phyloP scores from a whole-genome alignment of 2,797 vertebrate species.

The Poeciliopsis turneri region DNA sequence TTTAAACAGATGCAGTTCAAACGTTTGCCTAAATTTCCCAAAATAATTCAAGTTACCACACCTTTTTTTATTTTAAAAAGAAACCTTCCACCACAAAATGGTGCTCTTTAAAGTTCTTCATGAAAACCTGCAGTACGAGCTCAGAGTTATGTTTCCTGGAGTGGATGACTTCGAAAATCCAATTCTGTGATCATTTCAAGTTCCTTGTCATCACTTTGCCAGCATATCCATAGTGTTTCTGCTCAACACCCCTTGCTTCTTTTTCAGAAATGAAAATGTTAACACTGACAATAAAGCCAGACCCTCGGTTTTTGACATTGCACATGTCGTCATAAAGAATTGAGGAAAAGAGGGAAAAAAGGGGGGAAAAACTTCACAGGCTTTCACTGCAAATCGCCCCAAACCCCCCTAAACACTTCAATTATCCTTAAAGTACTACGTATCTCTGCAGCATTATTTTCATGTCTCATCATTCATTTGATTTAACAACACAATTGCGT shows the following conservation, averaged over 20 bases:
- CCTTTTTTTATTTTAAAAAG: not conserved
- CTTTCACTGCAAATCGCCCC: slow-evolving; percentile 24
- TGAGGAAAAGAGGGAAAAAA: not conserved
- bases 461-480: slow-evolving; percentile 27
- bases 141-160: slow-evolving; percentile 25
- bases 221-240: slow-evolving; percentile 36
- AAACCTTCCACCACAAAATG: slow-evolving; percentile 39
- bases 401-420: not conserved
- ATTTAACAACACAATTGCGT: slow-evolving; percentile 22
- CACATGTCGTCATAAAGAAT: slow-evolving; percentile 21
- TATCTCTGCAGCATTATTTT: slow-evolving; percentile 20
- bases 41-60: slow-evolving; percentile 21
- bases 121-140: slow-evolving; percentile 52
- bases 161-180: slow-evolving; percentile 26
- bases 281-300: slow-evolving; percentile 48
- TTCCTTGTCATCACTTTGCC: slow-evolving; percentile 25
- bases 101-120: slow-evolving; percentile 35
- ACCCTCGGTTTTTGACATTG: slow-evolving; percentile 14
- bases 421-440: slow-evolving; percentile 25
- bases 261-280: slow-evolving; percentile 50
- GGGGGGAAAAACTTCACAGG: slow-evolving; percentile 19
- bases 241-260: not conserved
- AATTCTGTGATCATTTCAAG: slow-evolving; percentile 31
- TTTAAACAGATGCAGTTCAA: slow-evolving; percentile 40
- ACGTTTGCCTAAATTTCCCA: slow-evolving; percentile 21